These are phyloP conservation scores for Montipora foliosa DNA, from an alignment of 64 coral and sea anemone species.

Conservation along the genomic window DNA sequence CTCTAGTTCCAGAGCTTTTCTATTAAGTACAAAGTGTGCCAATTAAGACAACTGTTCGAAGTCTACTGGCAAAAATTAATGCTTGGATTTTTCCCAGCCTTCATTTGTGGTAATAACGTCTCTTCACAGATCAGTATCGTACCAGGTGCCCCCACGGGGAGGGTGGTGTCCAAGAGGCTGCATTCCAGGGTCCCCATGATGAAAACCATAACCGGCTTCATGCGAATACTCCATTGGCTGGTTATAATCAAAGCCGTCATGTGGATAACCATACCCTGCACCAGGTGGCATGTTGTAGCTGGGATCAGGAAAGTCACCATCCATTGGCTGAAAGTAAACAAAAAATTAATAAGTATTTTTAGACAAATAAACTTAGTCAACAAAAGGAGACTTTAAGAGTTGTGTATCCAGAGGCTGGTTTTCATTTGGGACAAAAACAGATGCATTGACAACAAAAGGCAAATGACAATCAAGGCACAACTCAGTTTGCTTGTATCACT, in stretches of 20 bases:
- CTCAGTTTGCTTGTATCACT: too few relatives aligned
- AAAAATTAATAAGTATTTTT: neutral
- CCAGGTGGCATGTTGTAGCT: conserved; percentile 67
- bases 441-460: too few relatives aligned
- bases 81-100: neutral
- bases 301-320: conserved; percentile 82
- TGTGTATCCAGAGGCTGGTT: too few relatives aligned
- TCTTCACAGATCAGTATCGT: conserved; percentile 84
- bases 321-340: conserved; percentile 75
- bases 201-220: conserved; percentile 62
- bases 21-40: too few relatives aligned
- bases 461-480: too few relatives aligned
- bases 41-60: neutral
- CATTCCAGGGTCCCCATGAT: conserved; percentile 73
- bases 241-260: conserved; percentile 88
- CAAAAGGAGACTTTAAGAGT: too few relatives aligned
- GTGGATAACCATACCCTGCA: conserved; percentile 74
- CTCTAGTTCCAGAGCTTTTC: too few relatives aligned
- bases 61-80: neutral
- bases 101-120: neutral
- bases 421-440: too few relatives aligned
- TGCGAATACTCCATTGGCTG: conserved; percentile 86
- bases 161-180: conserved; percentile 79
- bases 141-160: conserved; percentile 78
- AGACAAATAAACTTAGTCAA: too few relatives aligned